Evolutionary conservation across 2,888 invertebrate species (phyloP).

Genomic region (Apoderus coryli): DNA sequence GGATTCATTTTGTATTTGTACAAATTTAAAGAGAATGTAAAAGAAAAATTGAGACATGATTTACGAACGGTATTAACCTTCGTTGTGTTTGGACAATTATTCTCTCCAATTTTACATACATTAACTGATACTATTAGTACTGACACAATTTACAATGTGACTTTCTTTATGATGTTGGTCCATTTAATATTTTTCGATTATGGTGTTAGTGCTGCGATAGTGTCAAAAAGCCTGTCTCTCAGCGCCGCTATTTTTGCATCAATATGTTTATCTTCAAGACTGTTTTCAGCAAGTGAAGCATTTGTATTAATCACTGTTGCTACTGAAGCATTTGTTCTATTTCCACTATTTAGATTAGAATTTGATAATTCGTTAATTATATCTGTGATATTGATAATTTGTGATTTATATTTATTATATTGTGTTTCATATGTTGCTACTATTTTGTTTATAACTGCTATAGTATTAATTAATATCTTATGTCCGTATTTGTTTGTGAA

Average conservation of each 20-base stretch:
- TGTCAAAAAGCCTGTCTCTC: constrained; percentile 81
- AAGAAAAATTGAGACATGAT: constrained; percentile 38
- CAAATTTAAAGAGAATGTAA: constrained; percentile 17
- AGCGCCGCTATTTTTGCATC: constrained; percentile 93
- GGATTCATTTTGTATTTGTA: constrained; percentile 47
- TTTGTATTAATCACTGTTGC: constrained; percentile 83
- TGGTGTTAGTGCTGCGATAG: constrained; percentile 71
- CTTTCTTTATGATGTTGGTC: constrained; percentile 70
- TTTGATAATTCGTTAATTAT: constrained; percentile 41
- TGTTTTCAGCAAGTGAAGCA: constrained; percentile 74
- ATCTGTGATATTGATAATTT: constrained; percentile 37
- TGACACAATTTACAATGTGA: constrained; percentile 91
- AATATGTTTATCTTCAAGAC: constrained; percentile 83
- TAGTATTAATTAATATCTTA: constrained; percentile 50
- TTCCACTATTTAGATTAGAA: constrained; percentile 62
- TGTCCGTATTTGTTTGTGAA: constrained; percentile 63
- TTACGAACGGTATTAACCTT: constrained; percentile 69
- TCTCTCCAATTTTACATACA: constrained; percentile 86
- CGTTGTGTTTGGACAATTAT: constrained; percentile 69
- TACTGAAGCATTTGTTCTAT: constrained; percentile 76
- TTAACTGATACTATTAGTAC: constrained; percentile 94
- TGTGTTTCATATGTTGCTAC: constrained; percentile 42
- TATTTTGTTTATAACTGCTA: constrained; percentile 43
- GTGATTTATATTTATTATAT: constrained; percentile 39
- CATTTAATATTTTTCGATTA: constrained; percentile 92